Conservation (phyloP, 2,797 vertebrate genomes). For the Anisognathus igniventris region DNA sequence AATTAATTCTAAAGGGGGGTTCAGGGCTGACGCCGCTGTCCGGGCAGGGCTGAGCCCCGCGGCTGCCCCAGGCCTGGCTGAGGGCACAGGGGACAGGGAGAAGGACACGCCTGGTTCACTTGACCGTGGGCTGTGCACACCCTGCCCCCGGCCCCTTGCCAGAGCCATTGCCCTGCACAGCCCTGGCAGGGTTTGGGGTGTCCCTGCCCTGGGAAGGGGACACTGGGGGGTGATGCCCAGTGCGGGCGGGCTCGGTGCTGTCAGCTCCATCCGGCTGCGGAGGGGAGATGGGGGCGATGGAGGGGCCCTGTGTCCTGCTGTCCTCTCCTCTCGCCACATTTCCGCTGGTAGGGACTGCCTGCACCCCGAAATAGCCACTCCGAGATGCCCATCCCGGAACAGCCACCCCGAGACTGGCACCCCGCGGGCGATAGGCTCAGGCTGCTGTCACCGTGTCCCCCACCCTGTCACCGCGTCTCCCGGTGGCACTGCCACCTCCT, state of each 20-base stretch:
- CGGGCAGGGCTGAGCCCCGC: neutral
- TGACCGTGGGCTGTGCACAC: neutral
- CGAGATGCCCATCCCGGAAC: neutral
- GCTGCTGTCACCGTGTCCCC: neutral
- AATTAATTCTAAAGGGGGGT: neutral
- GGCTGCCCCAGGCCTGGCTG: neutral
- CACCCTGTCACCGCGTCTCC: neutral
- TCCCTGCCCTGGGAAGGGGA: neutral
- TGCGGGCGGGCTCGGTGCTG: neutral
- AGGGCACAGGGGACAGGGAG: neutral
- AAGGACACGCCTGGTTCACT: accelerated
- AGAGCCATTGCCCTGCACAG: neutral
- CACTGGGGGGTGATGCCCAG: accelerated
- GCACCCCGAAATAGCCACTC: neutral
- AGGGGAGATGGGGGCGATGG: neutral
- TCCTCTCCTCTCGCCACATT: accelerated
- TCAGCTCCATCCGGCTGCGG: neutral
- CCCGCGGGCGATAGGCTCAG: neutral
- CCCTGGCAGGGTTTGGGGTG: neutral
- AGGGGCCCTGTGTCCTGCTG: neutral
- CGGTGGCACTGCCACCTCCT: neutral
- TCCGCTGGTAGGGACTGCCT: neutral
- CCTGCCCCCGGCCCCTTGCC: neutral
- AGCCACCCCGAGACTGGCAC: neutral
- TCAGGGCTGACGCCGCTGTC: neutral